Conservation (phyloP, 1,140 invertebrate genomes). For the Asbolus verrucosus region DNA sequence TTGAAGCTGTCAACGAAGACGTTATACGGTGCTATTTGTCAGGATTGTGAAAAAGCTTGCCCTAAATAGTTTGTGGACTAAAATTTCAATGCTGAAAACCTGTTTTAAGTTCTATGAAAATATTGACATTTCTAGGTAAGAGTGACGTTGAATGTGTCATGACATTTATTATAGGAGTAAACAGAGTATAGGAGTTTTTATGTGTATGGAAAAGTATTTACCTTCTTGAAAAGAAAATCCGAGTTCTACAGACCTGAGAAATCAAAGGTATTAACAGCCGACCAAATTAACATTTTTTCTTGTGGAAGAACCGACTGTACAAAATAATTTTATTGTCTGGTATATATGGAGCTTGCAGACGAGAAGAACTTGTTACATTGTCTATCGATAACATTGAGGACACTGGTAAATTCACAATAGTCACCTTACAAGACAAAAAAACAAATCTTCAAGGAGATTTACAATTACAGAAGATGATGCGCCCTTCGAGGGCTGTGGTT, state of each 20-base stretch:
- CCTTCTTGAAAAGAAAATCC: not conserved
- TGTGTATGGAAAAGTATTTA: not conserved
- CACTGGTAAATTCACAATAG: not conserved
- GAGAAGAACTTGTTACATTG: conserved; percentile 10
- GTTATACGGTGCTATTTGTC: conserved; percentile 1
- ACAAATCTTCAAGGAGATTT: not conserved
- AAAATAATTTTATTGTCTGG: conserved; percentile 18
- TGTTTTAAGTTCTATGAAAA: conserved; percentile 10
- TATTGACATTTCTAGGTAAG: conserved; percentile 17
- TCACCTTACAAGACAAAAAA: not conserved
- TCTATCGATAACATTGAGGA: not conserved
- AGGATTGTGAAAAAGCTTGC: not conserved
- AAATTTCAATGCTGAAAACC: conserved; percentile 8
- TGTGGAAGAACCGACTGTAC: not conserved
- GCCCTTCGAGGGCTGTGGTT: conserved; percentile 10
- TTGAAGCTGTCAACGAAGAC: not conserved
- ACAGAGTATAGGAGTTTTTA: no score
- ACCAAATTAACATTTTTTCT: no score
- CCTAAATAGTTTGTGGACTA: conserved; percentile 1
- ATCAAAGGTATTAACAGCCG: conserved; percentile 11
- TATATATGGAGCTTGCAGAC: conserved; percentile 1
- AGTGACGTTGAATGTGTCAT: not conserved
- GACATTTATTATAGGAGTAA: not conserved
- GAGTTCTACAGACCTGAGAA: conserved; percentile 6
- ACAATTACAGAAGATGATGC: conserved; percentile 4